Evolutionary conservation across 2,797 vertebrate species (phyloP), one percentile per base, ranked within the genome.

Genomic region (Rhinella marina): DNA sequence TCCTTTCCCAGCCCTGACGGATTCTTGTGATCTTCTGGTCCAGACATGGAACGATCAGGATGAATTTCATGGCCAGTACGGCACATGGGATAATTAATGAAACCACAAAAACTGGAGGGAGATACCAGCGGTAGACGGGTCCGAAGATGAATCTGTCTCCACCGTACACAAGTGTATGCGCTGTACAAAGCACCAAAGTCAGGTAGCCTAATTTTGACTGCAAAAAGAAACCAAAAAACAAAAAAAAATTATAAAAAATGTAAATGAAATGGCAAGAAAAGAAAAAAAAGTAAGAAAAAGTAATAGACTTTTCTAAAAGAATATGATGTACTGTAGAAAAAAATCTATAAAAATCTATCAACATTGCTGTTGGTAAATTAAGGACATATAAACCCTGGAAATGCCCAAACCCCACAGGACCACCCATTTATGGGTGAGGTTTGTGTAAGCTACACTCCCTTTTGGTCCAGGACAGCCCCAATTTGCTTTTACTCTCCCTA

Each of bases 181-280:
- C 92, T 0, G 96, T 98, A 90, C 97, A 98, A 32, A 99, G 89
- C 88, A 95, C 82, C 91, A 99, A 88, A 0, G 97, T 96, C 91
- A 98, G 78, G 89, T 97, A 96, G 87, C 98, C 98, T 83, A 99
- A 92, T 92, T 97, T 98, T 86, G 97, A 99, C 98, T 98, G 92
- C 64, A 86, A 64, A 64, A 75, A 48, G 19, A 25, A 10, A 62
- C 11, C 62, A 86, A 64, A 64, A 75, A 25, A 41, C 50, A 16
- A 64, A 21, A 76, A 62, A 32, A 23, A 0, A 70, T 2, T 27
- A 68, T 8, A 52, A 76, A 16, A 54, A 77, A 73, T 21, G 14
- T 8, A 68, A 73, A 73, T 48, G 14, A 19, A 12, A 10, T 3
- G 32, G 21, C 41, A 75, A n/a, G n/a, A n/a, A n/a, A n/a, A n/a